Percentiles rank a stretch among this genome's conserved stretches.
Evolutionary conservation across 2,888 invertebrate species (phyloP).

Genomic region (Orthonevra nobilis): DNA sequence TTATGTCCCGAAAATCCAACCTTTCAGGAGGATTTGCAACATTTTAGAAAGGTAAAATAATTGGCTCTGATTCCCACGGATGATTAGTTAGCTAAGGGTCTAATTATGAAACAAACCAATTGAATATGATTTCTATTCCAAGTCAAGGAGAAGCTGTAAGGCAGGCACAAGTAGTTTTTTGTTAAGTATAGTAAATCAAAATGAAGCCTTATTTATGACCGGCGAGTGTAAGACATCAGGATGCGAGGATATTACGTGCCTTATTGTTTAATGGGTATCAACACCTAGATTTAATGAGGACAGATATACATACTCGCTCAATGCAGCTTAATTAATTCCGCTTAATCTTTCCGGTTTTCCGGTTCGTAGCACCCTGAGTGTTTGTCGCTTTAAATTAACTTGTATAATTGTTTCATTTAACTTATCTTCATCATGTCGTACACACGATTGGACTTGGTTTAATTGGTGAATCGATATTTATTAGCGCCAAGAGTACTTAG

Average conservation of each 20-base stretch:
- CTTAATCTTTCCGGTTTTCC: constrained; percentile 34
- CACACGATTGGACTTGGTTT: neutral
- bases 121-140: no score
- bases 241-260: neutral
- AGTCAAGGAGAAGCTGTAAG: no score
- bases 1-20: no score
- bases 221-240: neutral
- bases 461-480: neutral
- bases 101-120: no score
- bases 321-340: constrained; percentile 22
- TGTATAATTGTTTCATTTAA: constrained; percentile 6
- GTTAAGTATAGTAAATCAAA: neutral
- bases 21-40: no score
- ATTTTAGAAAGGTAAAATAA: no score
- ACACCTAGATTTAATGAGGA: neutral
- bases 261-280: neutral
- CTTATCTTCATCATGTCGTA: neutral
- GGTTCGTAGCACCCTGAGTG: constrained; percentile 13
- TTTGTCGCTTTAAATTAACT: constrained; percentile 20
- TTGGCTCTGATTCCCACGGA: no score
- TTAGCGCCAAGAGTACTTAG: neutral
- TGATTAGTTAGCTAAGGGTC: no score
- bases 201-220: neutral
- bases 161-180: no score
- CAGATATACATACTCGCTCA: no score